phyloP scores from a whole-genome alignment of 2,797 vertebrate species.

The Prunella strophiata region DNA sequence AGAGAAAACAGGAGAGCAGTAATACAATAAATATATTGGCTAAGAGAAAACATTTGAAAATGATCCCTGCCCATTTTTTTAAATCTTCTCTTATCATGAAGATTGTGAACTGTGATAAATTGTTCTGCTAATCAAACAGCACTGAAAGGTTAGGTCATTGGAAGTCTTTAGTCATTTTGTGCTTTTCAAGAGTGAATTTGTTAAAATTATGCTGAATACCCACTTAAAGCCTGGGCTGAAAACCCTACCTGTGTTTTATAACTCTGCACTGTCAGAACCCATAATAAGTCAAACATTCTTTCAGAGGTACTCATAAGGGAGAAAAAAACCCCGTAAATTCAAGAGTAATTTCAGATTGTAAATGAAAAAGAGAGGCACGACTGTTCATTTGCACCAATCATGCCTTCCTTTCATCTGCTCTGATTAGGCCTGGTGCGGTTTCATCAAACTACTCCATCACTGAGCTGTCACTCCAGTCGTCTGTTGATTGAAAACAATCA shows the following conservation, averaged over 20 bases:
- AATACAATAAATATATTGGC: conserved; percentile 19
- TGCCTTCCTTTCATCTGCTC: conserved; percentile 86
- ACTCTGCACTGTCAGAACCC: conserved; percentile 87
- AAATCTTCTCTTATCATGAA: conserved; percentile 57
- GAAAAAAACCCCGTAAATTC: conserved; percentile 80
- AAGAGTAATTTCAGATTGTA: conserved; percentile 90
- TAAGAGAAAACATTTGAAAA: conserved; percentile 63
- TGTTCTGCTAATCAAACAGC: conserved; percentile 80
- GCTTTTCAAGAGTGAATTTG: conserved; percentile 83
- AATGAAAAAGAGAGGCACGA: conserved; percentile 90
- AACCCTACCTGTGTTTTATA: conserved; percentile 85
- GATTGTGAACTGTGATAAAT: conserved; percentile 66
- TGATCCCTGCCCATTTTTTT: conserved; percentile 46
- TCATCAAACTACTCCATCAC: conserved; percentile 99
- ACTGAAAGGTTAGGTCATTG: conserved; percentile 78
- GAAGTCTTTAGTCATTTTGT: conserved; percentile 80
- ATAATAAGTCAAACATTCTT: conserved; percentile 88
- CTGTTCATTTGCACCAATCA: conserved; percentile 99
- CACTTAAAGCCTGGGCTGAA: conserved; percentile 79
- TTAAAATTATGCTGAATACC: conserved; percentile 82
- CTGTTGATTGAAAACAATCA: conserved; percentile 99
- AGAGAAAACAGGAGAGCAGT: background rate
- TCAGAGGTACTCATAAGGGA: conserved; percentile 83
- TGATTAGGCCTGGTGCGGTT: conserved; percentile 98
- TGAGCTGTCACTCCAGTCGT: conserved; percentile 98